Evolutionary conservation across 1,140 invertebrate species (phyloP).

Genomic region (Asobara japonica): DNA sequence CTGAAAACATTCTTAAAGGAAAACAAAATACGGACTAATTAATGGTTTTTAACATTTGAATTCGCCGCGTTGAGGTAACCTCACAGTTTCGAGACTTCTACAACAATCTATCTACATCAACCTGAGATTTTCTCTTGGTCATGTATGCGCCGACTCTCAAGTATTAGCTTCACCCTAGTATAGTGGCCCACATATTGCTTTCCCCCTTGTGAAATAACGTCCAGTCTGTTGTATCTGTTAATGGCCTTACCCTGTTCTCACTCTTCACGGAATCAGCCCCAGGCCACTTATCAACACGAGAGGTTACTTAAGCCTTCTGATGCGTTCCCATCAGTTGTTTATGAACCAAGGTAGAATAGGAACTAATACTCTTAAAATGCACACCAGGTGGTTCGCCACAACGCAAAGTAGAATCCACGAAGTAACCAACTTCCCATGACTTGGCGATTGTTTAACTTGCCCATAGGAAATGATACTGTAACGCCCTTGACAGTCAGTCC

Average conservation of each 20-base stretch:
- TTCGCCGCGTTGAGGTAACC: too few relatives aligned
- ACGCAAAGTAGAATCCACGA: too few relatives aligned
- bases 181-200: slow-evolving; percentile 17
- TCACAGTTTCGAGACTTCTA: too few relatives aligned
- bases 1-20: too few relatives aligned
- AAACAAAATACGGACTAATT: too few relatives aligned
- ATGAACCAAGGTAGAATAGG: neutral
- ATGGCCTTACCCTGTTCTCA: slow-evolving; percentile 40
- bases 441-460: too few relatives aligned
- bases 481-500: too few relatives aligned
- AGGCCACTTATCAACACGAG: slow-evolving; percentile 31
- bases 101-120: too few relatives aligned
- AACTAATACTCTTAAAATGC: neutral
- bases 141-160: neutral
- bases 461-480: too few relatives aligned
- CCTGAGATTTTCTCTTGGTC: too few relatives aligned
- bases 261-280: neutral
- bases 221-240: slow-evolving; percentile 31
- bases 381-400: neutral
- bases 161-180: slow-evolving; percentile 18
- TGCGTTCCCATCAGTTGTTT: neutral
- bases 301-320: slow-evolving; percentile 32
- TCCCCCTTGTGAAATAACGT: slow-evolving; percentile 17
- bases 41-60: too few relatives aligned
- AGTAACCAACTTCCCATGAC: too few relatives aligned